These are phyloP conservation scores for Proales similis DNA, from an alignment of 1,140 invertebrate species.

Conservation along the genomic window DNA sequence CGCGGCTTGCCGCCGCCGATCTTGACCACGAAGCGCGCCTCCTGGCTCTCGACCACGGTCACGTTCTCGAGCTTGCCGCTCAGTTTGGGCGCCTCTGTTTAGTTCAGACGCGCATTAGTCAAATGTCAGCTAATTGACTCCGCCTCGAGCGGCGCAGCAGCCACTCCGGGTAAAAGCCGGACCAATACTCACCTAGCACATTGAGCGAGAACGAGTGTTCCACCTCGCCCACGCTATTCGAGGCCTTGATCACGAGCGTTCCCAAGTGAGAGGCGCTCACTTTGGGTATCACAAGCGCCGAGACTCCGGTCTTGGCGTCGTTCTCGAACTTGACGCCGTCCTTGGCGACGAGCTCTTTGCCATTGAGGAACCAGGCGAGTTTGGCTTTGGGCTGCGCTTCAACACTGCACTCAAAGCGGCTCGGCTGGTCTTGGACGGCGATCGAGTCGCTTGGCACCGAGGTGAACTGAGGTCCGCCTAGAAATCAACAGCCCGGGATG, in stretches of 20 bases:
- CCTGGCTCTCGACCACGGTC: background rate
- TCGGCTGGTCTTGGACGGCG: background rate
- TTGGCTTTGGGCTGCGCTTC: constrained; percentile 78
- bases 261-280: background rate
- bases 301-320: background rate
- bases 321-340: background rate
- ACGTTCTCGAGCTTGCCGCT: background rate
- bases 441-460: background rate
- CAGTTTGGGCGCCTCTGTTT: background rate
- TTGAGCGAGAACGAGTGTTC: constrained; percentile 1
- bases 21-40: background rate
- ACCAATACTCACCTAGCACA: constrained; percentile 3
- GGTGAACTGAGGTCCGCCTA: background rate
- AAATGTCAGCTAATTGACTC: constrained; percentile 55
- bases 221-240: background rate
- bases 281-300: background rate
- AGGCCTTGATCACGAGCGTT: background rate
- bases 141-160: constrained; percentile 80
- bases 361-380: constrained; percentile 80
- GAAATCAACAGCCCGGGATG: background rate
- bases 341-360: constrained; percentile 56
- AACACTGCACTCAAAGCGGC: constrained; percentile 75
- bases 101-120: background rate
- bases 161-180: constrained; percentile 57
- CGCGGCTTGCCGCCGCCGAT: background rate